Evolutionary conservation across 2,113 vertebrate species (phyloP), one percentile per base, ranked within the genome.

Genomic region (Recurvirostra avosetta): DNA sequence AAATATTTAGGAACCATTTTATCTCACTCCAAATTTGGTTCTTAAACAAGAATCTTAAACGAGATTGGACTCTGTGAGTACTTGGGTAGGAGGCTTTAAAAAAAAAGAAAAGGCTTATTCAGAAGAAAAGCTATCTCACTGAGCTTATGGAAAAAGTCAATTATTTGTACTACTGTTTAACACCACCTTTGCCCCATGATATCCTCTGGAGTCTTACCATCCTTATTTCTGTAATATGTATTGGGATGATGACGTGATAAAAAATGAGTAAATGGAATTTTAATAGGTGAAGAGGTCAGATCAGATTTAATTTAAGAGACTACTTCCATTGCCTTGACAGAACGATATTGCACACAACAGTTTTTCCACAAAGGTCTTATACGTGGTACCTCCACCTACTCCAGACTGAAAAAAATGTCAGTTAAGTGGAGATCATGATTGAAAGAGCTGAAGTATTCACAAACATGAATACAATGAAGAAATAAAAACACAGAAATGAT

Each of bases 401-500:
- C 15, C 11, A 75, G 56, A 47, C 23, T n/a, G 50, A 34, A 70
- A 32, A 74, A 74, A 62, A 50, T 61, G 58, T 12, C 21, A n/a
- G 15, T 38, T n/a, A 58, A 16, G 45, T 36, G 15, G 12, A 62
- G 16, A 17, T 45, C 32, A 11, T 21, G 36, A 45, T 16, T 47
- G 41, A 63, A 76, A 77, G 21, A 81, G 3, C 27, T 25, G 25
- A 40, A 59, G 36, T 15, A 6, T 59, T 40, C 32, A 40, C 18
- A 68, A 12, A 81, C 10, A 19, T 8, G 7, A 72, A 32, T 21
- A 32, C 7, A 59, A 41, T 9, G 9, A 66, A 86, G 50, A 76
- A 76, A 34, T 26, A 41, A 73, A 63, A 2, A 0, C 15, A 34
- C 27, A 73, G 11, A 80, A 63, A 43, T 8, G 0, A 38, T 6